Base-by-base conservation (phyloP, 2,888 invertebrate genomes). In the Tenthredo notha region DNA sequence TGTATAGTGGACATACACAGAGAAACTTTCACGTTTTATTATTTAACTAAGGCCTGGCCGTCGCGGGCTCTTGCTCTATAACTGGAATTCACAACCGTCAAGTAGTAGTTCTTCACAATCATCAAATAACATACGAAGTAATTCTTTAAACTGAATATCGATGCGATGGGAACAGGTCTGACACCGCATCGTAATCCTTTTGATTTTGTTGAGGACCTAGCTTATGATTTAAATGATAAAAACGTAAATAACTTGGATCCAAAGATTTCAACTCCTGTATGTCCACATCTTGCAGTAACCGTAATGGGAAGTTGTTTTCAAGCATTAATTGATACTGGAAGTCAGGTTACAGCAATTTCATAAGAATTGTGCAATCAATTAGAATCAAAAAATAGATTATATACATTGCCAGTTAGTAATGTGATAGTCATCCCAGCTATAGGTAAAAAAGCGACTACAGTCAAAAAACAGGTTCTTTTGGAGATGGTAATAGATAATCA, bases 331-430 rank as follows among this genome's bases (percentile, higher is more conserved):
- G 86, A 87, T 18, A 84, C 86, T 15, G 86, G 87, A 15, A 86
- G 87, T 75, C 85, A 87, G 33, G 70, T 87, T 18, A 86, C 86
- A 4, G 74, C 84, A 15, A 75, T 87, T 15, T 86, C 87, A 12
- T 84, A 87, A 40, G 40, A 77, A 29, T 84, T 86, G n/a, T 86
- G 84, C 47, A 54, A 74, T 37, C 29, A 85, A 43, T 50, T 87
- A 43, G 37, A 37, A 15, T 12, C n/a, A 4, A 33, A 77, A 21
- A 29, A 70, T 1, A 18, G 67, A n/a, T 21, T 86, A 0, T 40
- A 47, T n/a, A 80, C 77, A 50, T 58, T 85, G 12, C 86, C 85
- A 5, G 86, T 86, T 12, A 83, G 54, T 9, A 85, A 86, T 37
- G 7, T 86, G 33, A 50, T 70, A 15, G 84, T 85, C 6, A 70